These are phyloP conservation scores for Brachionus calyciflorus DNA, from an alignment of 1,140 invertebrate genomes.

Conservation along the genomic window DNA sequence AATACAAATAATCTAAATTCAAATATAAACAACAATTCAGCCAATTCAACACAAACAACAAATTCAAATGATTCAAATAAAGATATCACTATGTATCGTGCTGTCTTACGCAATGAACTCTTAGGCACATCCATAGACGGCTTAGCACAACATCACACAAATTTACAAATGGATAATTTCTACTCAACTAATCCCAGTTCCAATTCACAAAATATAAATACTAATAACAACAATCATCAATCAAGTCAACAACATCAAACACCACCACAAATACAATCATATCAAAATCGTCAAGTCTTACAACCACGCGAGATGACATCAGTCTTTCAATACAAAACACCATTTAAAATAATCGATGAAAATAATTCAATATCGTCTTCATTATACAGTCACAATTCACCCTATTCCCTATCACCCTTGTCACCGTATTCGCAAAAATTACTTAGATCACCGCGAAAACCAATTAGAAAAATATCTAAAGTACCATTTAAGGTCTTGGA, in stretches of 20 bases:
- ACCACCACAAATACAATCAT: neutral
- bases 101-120: constrained; percentile 39
- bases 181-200: constrained; percentile 9
- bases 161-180: neutral
- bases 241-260: constrained; percentile 11
- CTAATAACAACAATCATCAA: neutral
- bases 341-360: constrained; percentile 32
- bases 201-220: constrained; percentile 3
- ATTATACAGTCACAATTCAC: constrained; percentile 7
- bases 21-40: constrained; percentile 34
- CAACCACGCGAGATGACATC: neutral
- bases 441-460: constrained; percentile 80
- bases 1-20: constrained; percentile 13
- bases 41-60: neutral
- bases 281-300: neutral
- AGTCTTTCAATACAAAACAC: constrained; percentile 39
- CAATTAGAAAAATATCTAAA: constrained; percentile 86
- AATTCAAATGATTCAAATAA: constrained; percentile 22
- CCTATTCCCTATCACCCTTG: constrained; percentile 59
- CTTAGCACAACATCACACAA: neutral
- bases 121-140: constrained; percentile 35
- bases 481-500: constrained; percentile 97
- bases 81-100: constrained; percentile 31
- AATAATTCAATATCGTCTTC: neutral
- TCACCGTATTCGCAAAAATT: constrained; percentile 92